Evolutionary conservation across 2,888 invertebrate species (phyloP).

Genomic region (Dicyrtoma fusca): DNA sequence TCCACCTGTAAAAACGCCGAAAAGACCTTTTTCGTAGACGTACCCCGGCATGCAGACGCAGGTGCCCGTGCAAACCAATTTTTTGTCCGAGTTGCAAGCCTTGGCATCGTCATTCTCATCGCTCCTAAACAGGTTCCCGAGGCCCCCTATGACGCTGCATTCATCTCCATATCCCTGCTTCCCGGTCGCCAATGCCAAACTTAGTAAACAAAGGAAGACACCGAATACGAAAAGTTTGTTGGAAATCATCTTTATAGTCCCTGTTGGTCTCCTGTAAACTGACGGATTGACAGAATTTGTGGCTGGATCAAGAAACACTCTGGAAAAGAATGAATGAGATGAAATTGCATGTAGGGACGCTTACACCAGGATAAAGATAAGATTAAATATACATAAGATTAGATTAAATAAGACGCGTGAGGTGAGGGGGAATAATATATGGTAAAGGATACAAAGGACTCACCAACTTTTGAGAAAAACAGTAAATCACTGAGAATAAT

Average conservation of each 20-base stretch:
- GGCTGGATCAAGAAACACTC: no score
- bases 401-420: no score
- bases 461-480: no score
- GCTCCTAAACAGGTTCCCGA: conserved; percentile 24
- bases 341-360: no score
- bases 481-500: no score
- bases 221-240: conserved; percentile 8
- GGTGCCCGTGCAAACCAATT: conserved; percentile 29
- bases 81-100: conserved; percentile 37
- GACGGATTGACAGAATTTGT: no score
- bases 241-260: conserved; percentile 17
- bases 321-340: no score
- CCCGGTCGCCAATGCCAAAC: conserved; percentile 20
- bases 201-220: neutral
- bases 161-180: conserved; percentile 38
- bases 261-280: neutral
- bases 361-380: no score
- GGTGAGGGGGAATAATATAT: no score
- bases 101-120: conserved; percentile 37
- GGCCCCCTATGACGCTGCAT: conserved; percentile 28
- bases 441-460: no score
- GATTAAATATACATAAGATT: no score
- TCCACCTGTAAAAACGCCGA: conserved; percentile 32
- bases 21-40: conserved; percentile 35
- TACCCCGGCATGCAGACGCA: conserved; percentile 35